A percentile compares a stretch with the other conserved stretches of the same genome.
These are phyloP conservation scores for Odontomachus brunneus DNA, from an alignment of 1,140 invertebrate species.

Conservation along the genomic window DNA sequence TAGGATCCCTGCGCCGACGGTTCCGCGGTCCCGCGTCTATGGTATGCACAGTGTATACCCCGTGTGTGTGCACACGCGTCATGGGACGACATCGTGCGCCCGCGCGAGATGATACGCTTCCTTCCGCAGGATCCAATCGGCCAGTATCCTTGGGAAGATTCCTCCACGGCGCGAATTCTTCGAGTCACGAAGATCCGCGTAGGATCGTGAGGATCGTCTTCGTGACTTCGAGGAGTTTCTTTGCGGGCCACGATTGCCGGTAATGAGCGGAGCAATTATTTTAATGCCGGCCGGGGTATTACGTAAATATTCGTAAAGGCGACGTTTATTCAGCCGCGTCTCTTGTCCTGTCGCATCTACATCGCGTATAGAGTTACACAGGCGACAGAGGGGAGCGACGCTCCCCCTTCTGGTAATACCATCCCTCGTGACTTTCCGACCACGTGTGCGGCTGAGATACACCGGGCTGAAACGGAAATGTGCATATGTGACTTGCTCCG, in stretches of 20 bases:
- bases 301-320: slow-evolving; percentile 65
- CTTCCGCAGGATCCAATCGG: slow-evolving; percentile 39
- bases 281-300: slow-evolving; percentile 43
- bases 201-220: slow-evolving; percentile 46
- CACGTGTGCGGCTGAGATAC: too few relatives aligned
- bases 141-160: slow-evolving; percentile 45
- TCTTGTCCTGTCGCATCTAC: slow-evolving; percentile 30
- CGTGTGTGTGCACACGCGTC: neutral
- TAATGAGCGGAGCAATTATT: slow-evolving; percentile 71
- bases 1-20: slow-evolving; percentile 64
- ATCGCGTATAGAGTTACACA: slow-evolving; percentile 19
- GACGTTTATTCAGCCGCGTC: slow-evolving; percentile 58
- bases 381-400: neutral
- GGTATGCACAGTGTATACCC: neutral
- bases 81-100: slow-evolving; percentile 28
- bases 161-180: slow-evolving; percentile 5
- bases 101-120: slow-evolving; percentile 35
- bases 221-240: slow-evolving; percentile 47
- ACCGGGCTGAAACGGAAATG: too few relatives aligned
- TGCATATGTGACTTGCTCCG: too few relatives aligned
- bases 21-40: slow-evolving; percentile 43
- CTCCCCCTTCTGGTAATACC: slow-evolving; percentile 10
- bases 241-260: slow-evolving; percentile 52
- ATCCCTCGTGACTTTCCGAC: too few relatives aligned
- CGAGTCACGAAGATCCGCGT: slow-evolving; percentile 55